Conservation (phyloP, 2,888 invertebrate genomes). For the Drosophila neoperkinsi region DNA sequence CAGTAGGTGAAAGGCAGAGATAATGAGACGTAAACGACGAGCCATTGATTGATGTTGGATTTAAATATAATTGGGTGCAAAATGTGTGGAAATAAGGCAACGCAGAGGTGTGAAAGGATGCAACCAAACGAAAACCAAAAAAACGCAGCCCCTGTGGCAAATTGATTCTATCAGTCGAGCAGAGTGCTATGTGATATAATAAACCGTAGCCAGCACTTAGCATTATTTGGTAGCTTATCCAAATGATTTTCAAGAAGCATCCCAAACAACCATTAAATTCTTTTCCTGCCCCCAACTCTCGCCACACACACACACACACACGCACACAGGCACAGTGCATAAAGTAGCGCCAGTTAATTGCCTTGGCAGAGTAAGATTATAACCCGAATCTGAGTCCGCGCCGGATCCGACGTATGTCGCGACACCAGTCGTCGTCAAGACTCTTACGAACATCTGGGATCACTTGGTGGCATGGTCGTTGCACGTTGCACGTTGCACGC, state of each 20-base stretch:
- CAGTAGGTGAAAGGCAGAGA: slow-evolving; percentile 74
- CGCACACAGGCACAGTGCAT: slow-evolving; percentile 25
- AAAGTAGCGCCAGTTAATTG: slow-evolving; percentile 73
- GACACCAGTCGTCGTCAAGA: slow-evolving; percentile 48
- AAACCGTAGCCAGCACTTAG: slow-evolving; percentile 32
- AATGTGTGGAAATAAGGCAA: slow-evolving; percentile 41
- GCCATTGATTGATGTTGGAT: slow-evolving; percentile 58
- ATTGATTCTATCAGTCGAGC: slow-evolving; percentile 7
- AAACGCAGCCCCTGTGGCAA: slow-evolving; percentile 3
- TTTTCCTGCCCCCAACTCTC: slow-evolving; percentile 7
- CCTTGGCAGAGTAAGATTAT: slow-evolving; percentile 19
- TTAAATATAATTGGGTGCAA: slow-evolving; percentile 74
- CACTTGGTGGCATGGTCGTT: slow-evolving; percentile 28
- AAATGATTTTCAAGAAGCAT: slow-evolving; percentile 4
- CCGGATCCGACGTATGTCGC: slow-evolving; percentile 50
- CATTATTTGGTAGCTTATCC: slow-evolving; percentile 14
- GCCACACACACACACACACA: slow-evolving; percentile 7
- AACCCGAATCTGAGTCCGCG: slow-evolving; percentile 5
- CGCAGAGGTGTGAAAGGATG: slow-evolving; percentile 20
- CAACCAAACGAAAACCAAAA: neutral
- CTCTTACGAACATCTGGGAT: slow-evolving; percentile 42
- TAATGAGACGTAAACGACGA: slow-evolving; percentile 75
- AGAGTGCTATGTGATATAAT: neutral
- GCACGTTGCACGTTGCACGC: neutral
- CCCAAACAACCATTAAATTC: slow-evolving; percentile 13